Evolutionary conservation across 2,113 vertebrate species (phyloP).

Genomic region (Rhizomys pruinosus): DNA sequence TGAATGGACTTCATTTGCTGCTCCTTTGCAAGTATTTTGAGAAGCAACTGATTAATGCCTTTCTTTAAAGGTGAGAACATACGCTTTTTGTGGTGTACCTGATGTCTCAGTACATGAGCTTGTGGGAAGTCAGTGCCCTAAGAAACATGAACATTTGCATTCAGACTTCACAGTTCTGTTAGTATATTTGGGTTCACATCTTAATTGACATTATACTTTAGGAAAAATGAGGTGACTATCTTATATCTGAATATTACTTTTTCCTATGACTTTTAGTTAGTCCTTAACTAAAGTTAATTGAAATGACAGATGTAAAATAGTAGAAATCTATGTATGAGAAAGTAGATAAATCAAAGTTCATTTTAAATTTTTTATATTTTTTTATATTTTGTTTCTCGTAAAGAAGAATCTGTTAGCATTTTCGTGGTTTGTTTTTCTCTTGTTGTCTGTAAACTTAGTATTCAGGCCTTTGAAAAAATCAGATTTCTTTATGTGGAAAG

Average conservation of each 20-base stretch:
- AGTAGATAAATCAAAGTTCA: conserved; percentile 74
- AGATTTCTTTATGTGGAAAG: neutral
- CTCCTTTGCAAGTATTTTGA: neutral
- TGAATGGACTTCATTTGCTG: neutral
- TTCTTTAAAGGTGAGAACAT: neutral
- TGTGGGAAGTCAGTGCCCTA: neutral
- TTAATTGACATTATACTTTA: conserved; percentile 54
- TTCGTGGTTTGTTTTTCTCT: neutral
- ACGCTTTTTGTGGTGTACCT: neutral
- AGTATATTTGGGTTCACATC: conserved; percentile 50
- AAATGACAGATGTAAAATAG: conserved; percentile 77
- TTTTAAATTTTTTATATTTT: neutral
- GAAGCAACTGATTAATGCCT: neutral
- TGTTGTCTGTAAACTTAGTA: neutral
- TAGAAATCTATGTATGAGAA: conserved; percentile 70
- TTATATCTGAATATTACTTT: conserved; percentile 8
- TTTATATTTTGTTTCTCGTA: neutral
- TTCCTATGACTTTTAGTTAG: conserved; percentile 72
- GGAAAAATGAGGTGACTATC: conserved; percentile 69
- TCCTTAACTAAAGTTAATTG: conserved; percentile 60
- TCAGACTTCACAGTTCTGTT: neutral
- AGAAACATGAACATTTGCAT: neutral
- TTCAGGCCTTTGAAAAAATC: neutral
- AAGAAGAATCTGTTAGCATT: neutral
- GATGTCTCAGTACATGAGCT: neutral